Base-by-base conservation (phyloP, 1,140 invertebrate species). In the Pogonomyrmex barbatus region DNA sequence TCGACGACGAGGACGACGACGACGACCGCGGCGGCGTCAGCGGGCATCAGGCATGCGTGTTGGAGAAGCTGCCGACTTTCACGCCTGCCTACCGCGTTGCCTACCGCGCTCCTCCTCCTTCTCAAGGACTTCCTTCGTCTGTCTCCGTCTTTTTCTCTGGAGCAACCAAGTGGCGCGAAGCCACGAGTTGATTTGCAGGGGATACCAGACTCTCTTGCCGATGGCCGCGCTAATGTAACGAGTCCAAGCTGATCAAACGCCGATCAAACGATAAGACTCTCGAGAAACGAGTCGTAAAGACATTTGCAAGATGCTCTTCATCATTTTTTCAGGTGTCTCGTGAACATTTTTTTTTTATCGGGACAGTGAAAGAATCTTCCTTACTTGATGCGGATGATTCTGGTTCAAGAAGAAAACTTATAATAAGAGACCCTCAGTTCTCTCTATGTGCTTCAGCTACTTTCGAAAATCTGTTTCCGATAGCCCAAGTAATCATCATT, bases 31-130 rank as follows among this genome's bases (percentile, higher is more conserved):
- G 14, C 76, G 62, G 62, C 76, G 45, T 39, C 58, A 60, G 6
- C 54, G 36, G 30, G 60, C 36, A 24, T 45, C 45, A 63, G 82
- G 82, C 82, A 85, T 77, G 82, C 82, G 82, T 78, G 70, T 52
- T 77, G 71, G 4, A n/a, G n/a, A 30, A 82, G 24, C 78, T 17
- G n/a, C 24, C 65, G 52, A 60, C 52, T 81, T 70, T 82, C 83
- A 60, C 47, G 36, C 14, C 52, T 79, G 60, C 9, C 50, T 70
- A 24, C 42, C 67, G 47, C 33, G 50, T 58, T 50, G 45, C 47
- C 63, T 36, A 42, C 17, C 50, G 39, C 36, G 47, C 24, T 86
- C 39, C 39, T 45, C 45, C 52, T 62, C 71, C 54, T 60, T 33
- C 2, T 54, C 39, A 1, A 45, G 5, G 10, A 12, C 24, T 33